Evolutionary conservation across 1,140 invertebrate genomes (phyloP).

Genomic region (Drosophila sulfurigaster): DNA sequence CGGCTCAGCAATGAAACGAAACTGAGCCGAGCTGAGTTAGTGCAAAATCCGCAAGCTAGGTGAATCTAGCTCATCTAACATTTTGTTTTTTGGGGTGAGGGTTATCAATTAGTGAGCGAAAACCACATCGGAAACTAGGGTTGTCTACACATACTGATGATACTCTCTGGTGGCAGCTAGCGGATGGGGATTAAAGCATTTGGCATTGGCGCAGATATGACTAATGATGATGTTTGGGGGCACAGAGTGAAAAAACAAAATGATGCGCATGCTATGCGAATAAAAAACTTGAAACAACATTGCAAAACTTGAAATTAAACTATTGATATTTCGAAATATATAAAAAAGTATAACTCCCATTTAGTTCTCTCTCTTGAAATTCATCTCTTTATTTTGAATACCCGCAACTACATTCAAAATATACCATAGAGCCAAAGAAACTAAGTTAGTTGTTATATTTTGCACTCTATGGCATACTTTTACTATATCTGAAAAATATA

Average conservation of each 20-base stretch:
- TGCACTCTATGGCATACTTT: too few relatives aligned
- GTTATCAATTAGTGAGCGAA: conserved; percentile 70
- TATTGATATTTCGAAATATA: too few relatives aligned
- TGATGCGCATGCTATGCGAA: too few relatives aligned
- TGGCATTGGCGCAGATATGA: conserved; percentile 46
- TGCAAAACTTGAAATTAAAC: too few relatives aligned
- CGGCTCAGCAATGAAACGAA: conserved; percentile 42
- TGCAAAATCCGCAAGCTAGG: conserved; percentile 3
- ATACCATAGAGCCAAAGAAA: too few relatives aligned
- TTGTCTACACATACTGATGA: conserved; percentile 1
- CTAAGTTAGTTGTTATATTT: too few relatives aligned
- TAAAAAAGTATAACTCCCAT: too few relatives aligned
- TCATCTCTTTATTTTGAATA: too few relatives aligned
- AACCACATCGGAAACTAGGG: conserved; percentile 56
- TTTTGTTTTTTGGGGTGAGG: conserved; percentile 58
- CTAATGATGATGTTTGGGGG: conserved; percentile 9
- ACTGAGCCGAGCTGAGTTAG: conserved; percentile 30
- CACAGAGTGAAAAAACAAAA: neutral
- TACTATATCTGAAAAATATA: too few relatives aligned
- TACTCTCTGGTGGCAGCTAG: conserved; percentile 34
- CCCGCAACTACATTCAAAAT: too few relatives aligned
- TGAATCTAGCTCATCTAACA: conserved; percentile 1
- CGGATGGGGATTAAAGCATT: conserved; percentile 53
- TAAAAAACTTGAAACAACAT: too few relatives aligned
- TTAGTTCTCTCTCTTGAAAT: too few relatives aligned